Base-by-base conservation (phyloP, 2,888 invertebrate species). In the Steinernema carpocapsae region DNA sequence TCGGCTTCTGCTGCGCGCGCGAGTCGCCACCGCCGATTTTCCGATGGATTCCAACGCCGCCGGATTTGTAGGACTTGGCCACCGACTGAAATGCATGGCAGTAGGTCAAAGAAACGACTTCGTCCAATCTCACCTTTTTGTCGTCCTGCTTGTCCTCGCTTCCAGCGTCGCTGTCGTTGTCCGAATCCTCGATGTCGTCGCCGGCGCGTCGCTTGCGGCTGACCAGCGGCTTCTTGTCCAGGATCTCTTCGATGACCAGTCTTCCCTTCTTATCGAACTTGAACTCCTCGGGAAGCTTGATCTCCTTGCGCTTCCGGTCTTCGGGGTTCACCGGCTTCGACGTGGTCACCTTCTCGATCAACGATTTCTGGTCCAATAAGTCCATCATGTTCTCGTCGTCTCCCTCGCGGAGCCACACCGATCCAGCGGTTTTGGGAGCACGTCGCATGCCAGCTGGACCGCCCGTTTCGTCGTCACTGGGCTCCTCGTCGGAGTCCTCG, bases 341-440 rank as follows among this genome's bases (percentile, higher is more conserved):
- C 29, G 71, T 75, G 14, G 56, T 71, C 46, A 75, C 71, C 37
- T 51, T 52, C 43, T 32, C 43, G 64, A 72, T 77, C 78, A 84
- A 77, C 71, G 80, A 74, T 6, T 76, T 73, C 12, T 77, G 77
- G 74, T 84, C 84, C 24, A 84, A 80, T 71, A 84, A 77, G 77
- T 84, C 84, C 70, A 82, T 78, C 51, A 79, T 77, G 72, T 82
- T 81, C 19, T 77, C 79, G 17, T 83, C 84, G 26, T 76, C 76
- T 51, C 83, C 84, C 24, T 84, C 80, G 56, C 78, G 78, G 74
- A 82, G 73, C 82, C 83, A 82, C n/a, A 84, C 82, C 71, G 80
- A 72, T 56, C 59, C 59, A 19, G 64, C 37, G 32, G 51, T 64
- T 64, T 64, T 64, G 6, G 64, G 64, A 14, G 64, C 64, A 29